Evolutionary conservation across 2,888 invertebrate species (phyloP), one percentile per base, ranked within the genome.

Genomic region (Drosophila maculinotata): DNA sequence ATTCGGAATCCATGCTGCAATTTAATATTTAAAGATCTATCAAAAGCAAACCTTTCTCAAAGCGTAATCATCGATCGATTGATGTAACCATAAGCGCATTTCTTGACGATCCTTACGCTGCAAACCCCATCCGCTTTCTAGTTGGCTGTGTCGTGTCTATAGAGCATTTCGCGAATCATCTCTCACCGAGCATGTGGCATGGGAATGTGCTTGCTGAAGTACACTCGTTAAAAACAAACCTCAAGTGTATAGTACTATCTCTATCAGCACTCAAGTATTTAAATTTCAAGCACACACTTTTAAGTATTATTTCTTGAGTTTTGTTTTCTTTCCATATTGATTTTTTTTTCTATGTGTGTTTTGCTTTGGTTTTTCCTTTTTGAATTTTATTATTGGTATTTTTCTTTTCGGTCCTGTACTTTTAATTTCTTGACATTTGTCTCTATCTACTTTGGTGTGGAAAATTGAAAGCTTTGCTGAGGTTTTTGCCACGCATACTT

Each of bases 381-480:
- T 66, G 35, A 47, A 67, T 47, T 20, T 20, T 52, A 36, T 73
- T 57, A 39, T 69, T 74, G 42, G 51, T 49, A 38, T 76, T 44
- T 73, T 52, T 64, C 54, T 67, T 60, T 76, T 57, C 53, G 51
- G 26, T 75, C 26, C 62, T 53, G 36, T 72, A 23, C 38, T 51
- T 66, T 58, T 62, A 36, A 54, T 68, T 52, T 48, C 31, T 54
- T 73, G 57, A 39, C 28, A 23, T 44, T 51, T 51, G 20, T 49
- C 25, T 41, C 25, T 60, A 66, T 28, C 36, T 42, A 58, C 49
- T 28, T 56, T 48, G 39, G 56, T 52, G 59, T 65, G 76, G 75
- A 69, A 65, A 42, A 69, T 84, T 88, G 87, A 89, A 90, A 91
- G 91, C 88, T 71, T 90, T 91, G 88, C 88, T 89, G 90, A 85